Conservation (phyloP, 2,113 vertebrate species). For the Natator depressus region DNA sequence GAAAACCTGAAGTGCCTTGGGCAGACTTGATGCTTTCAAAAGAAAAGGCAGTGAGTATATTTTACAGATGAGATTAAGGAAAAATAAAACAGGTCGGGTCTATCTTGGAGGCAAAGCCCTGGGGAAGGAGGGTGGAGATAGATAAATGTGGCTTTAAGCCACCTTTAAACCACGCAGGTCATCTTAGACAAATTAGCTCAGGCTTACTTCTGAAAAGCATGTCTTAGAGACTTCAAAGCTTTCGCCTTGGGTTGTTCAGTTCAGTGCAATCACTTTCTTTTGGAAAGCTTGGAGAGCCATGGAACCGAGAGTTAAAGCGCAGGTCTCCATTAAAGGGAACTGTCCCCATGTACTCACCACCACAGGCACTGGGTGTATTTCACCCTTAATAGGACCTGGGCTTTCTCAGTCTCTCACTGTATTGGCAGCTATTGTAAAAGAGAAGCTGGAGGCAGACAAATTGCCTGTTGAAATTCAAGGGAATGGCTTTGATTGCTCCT, state of each 20-base stretch:
- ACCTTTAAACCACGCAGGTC: no score
- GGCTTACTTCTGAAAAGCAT: neutral
- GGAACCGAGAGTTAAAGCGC: neutral
- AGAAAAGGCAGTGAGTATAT: neutral
- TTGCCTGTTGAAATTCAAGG: neutral
- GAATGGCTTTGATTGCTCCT: neutral
- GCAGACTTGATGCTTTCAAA: neutral
- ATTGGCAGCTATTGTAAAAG: rapidly evolving
- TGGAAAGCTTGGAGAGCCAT: neutral
- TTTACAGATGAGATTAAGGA: neutral
- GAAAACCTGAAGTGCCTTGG: neutral
- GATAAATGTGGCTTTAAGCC: neutral
- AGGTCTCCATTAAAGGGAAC: neutral
- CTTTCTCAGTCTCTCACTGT: neutral
- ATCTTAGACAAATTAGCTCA: neutral
- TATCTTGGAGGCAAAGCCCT: neutral
- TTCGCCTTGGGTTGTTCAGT: neutral
- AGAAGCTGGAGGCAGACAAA: neutral
- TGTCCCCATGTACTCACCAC: no score
- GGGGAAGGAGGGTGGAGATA: neutral
- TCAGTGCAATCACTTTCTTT: rapidly evolving
- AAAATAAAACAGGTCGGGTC: neutral
- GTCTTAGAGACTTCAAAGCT: neutral
- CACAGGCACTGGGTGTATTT: rapidly evolving
- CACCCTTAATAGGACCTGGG: neutral